A percentile compares a stretch with the other conserved stretches of the same genome.
Evolutionary conservation across 35 echinoderm and acorn worm species (phyloP).

Genomic region (Ophioderma brevispina): DNA sequence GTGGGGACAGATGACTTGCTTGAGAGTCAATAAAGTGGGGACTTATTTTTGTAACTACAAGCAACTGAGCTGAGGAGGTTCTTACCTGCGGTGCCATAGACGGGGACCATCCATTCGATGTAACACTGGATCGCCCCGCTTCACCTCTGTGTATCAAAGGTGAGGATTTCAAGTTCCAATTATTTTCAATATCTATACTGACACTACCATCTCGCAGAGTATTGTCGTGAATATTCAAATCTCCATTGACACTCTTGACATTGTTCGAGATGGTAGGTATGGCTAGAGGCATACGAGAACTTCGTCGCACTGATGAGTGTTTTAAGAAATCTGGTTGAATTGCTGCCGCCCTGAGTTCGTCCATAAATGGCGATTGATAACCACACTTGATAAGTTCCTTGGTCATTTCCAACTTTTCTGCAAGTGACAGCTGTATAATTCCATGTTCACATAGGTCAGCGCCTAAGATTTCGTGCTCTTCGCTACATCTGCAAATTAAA

Average conservation of each 20-base stretch:
- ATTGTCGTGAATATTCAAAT: too few relatives aligned
- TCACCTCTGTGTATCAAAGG: background rate
- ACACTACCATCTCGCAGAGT: background rate
- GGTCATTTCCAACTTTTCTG: slow-evolving; percentile 37
- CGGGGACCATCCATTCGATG: background rate
- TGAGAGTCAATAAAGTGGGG: too few relatives aligned
- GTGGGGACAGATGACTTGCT: too few relatives aligned
- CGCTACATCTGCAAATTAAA: slow-evolving; percentile 47
- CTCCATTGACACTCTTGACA: too few relatives aligned
- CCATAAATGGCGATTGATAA: slow-evolving; percentile 41
- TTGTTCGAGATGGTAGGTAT: too few relatives aligned
- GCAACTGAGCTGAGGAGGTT: too few relatives aligned
- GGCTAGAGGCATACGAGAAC: too few relatives aligned
- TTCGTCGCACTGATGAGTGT: background rate
- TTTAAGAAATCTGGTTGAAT: background rate
- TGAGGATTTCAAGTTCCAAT: background rate
- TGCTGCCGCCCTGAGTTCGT: background rate
- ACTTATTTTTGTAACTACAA: too few relatives aligned
- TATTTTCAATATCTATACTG: background rate
- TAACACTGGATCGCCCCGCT: background rate
- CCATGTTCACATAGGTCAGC: slow-evolving; percentile 91
- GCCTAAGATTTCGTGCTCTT: slow-evolving; percentile 82
- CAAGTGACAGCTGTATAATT: slow-evolving; percentile 49
- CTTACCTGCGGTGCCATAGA: too few relatives aligned
- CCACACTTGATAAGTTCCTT: slow-evolving; percentile 45